A percentile compares a stretch with the other conserved stretches of the same genome.
Conservation (phyloP, 2,113 vertebrate species). For the Phyllopteryx taeniolatus region DNA sequence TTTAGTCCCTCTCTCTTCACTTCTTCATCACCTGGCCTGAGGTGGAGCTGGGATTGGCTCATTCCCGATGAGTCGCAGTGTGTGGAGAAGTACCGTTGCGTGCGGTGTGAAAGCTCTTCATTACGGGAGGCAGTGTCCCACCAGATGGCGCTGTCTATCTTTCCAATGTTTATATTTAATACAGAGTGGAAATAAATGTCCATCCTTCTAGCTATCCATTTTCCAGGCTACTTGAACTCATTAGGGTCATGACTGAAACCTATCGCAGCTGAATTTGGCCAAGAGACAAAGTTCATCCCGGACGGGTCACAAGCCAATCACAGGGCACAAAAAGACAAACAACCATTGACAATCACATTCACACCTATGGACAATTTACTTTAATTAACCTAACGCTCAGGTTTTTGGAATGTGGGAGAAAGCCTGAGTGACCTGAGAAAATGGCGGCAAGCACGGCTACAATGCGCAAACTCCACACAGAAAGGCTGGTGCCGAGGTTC, state of each 20-base stretch:
- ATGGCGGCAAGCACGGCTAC: no score
- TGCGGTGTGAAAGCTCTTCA: not conserved
- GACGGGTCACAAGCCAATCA: no score
- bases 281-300: no score
- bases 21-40: not conserved
- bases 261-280: no score
- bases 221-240: no score
- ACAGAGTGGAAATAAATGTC: not conserved
- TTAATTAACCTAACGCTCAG: no score
- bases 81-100: not conserved
- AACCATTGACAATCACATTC: no score
- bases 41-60: not conserved
- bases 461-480: not conserved
- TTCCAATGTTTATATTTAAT: not conserved
- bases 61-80: not conserved
- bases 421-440: no score
- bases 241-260: no score
- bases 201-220: not conserved
- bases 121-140: not conserved
- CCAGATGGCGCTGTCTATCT: constrained; percentile 1
- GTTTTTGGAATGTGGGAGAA: no score
- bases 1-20: constrained; percentile 20
- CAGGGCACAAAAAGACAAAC: no score
- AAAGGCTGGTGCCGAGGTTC: not conserved
- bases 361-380: no score